Conservation (phyloP, 2,888 invertebrate genomes). For the Mesorhabditis belari region DNA sequence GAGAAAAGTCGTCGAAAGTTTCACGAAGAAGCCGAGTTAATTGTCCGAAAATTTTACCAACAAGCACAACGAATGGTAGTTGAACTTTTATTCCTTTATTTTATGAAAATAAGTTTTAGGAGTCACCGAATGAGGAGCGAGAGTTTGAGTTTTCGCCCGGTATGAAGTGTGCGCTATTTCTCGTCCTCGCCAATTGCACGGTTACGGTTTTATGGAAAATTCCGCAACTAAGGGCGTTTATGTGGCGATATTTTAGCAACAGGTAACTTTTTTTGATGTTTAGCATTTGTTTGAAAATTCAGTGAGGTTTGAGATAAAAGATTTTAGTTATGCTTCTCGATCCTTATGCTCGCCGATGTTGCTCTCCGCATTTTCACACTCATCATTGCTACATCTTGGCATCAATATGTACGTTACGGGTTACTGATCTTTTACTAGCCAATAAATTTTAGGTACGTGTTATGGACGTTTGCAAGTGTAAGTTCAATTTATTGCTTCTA, state of each 20-base stretch:
- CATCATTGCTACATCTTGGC: conserved; percentile 74
- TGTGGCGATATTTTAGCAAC: conserved; percentile 49
- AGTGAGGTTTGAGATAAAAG: too few species aligned
- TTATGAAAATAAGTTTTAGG: conserved; percentile 19
- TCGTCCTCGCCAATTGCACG: conserved; percentile 18
- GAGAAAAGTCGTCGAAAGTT: neutral
- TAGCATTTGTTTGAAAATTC: too few species aligned
- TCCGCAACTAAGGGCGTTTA: conserved; percentile 25
- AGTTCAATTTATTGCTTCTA: conserved; percentile 35
- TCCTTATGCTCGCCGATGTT: conserved; percentile 79
- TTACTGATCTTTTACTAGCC: too few species aligned
- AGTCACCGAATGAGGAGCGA: conserved; percentile 26
- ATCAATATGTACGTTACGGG: conserved; percentile 98
- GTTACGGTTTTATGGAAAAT: conserved; percentile 37
- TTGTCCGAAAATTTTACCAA: conserved; percentile 4
- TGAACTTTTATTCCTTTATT: neutral
- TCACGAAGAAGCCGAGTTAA: neutral
- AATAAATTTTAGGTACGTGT: too few species aligned
- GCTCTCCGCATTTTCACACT: conserved; percentile 88
- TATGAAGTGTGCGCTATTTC: conserved; percentile 6
- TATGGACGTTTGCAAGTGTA: conserved; percentile 72
- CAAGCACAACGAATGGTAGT: neutral
- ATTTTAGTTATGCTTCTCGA: conserved; percentile 58
- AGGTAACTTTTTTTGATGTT: conserved; percentile 46
- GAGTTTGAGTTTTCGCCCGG: conserved; percentile 13